Conservation (phyloP, 2,113 vertebrate genomes). For the Odocoileus hemionus region DNA sequence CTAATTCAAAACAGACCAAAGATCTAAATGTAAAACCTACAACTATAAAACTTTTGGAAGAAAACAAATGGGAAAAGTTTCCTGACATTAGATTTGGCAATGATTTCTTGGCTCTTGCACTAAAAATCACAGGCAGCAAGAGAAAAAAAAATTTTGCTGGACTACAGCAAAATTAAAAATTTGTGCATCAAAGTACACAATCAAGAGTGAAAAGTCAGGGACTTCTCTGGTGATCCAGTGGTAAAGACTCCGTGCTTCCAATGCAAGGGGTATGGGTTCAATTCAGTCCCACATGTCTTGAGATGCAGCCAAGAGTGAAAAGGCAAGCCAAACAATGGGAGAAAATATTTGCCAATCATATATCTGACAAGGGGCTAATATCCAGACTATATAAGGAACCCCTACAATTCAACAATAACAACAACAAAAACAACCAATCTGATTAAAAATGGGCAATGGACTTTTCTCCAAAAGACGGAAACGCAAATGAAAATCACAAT, state of each 20-base stretch:
- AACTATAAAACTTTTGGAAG: constrained; percentile 2
- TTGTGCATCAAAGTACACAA: not conserved
- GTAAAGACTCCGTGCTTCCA: not conserved
- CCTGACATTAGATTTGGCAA: not conserved
- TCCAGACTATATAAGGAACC: not conserved
- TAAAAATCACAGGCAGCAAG: not conserved
- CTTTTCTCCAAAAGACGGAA: not conserved
- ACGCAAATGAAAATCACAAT: constrained; percentile 9
- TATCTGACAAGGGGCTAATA: not conserved
- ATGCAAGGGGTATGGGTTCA: not conserved
- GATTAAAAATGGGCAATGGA: not conserved
- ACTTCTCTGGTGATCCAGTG: not conserved
- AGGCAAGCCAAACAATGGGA: not conserved
- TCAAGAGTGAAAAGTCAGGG: not conserved
- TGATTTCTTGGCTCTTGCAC: not conserved
- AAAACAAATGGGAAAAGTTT: not conserved
- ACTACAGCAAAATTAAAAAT: not conserved
- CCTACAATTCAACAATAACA: not conserved
- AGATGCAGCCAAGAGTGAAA: not conserved
- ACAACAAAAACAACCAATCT: constrained; percentile 2
- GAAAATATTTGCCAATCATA: not conserved
- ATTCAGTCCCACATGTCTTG: not conserved
- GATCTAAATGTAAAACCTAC: not conserved
- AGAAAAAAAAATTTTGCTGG: not conserved
- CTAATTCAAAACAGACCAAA: not conserved